Conservation (phyloP, 2,797 vertebrate genomes). For the Loriculus beryllinus region DNA sequence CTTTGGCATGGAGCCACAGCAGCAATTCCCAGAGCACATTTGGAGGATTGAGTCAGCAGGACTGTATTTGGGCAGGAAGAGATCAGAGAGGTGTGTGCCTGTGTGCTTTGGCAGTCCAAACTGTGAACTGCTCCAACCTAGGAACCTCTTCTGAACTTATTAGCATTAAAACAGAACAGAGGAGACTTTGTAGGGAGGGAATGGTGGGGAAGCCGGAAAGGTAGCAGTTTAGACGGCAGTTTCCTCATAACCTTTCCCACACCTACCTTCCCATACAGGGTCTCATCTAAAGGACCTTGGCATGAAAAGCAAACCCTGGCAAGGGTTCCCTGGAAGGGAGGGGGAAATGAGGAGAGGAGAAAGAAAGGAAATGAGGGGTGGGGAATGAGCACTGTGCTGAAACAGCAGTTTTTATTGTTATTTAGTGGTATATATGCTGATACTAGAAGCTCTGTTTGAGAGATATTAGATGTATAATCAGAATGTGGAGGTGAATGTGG, state of each 20-base stretch:
- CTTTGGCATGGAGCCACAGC: conserved; percentile 7
- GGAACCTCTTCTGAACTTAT: conserved; percentile 46
- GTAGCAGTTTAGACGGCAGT: conserved; percentile 27
- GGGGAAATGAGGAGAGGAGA: not conserved
- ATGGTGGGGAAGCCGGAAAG: conserved; percentile 54
- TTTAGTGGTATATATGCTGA: not conserved
- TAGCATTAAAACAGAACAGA: conserved; percentile 51
- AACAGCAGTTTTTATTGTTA: conserved; percentile 30
- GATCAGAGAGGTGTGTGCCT: conserved; percentile 70
- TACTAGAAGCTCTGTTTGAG: not conserved
- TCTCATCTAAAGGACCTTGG: conserved; percentile 23
- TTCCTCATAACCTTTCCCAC: conserved; percentile 71
- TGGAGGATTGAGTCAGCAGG: conserved; percentile 14
- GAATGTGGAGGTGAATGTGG: not conserved
- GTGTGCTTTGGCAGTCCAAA: conserved; percentile 63
- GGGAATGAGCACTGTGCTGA: conserved; percentile 13
- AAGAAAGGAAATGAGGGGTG: not conserved
- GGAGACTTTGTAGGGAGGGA: conserved; percentile 41
- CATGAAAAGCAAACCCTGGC: conserved; percentile 7
- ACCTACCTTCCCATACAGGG: conserved; percentile 33
- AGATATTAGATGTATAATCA: not conserved
- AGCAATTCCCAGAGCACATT: conserved; percentile 13
- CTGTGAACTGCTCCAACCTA: conserved; percentile 54
- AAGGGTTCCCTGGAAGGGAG: not conserved
- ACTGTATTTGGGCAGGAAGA: conserved; percentile 67